Evolutionary conservation across 2,888 invertebrate genomes (phyloP).

Genomic region (Nemurella pictetii): DNA sequence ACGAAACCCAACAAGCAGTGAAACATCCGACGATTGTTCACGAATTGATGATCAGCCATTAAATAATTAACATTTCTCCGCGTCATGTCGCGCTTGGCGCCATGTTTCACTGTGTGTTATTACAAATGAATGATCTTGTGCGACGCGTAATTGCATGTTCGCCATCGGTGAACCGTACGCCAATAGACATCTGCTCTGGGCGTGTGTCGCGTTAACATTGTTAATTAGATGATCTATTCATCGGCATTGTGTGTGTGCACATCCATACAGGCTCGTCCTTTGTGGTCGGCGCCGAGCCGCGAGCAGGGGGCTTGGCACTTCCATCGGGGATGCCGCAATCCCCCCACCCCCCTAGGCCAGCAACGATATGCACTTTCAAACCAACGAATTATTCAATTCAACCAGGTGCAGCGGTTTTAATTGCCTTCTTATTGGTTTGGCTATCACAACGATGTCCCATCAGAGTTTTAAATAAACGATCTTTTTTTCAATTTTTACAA

Average conservation of each 20-base stretch:
- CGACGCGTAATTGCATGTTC: background rate
- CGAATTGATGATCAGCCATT: background rate
- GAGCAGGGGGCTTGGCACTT: background rate
- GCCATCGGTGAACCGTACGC: background rate
- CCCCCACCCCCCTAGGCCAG: too few species aligned
- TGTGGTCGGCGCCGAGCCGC: background rate
- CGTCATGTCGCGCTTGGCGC: background rate
- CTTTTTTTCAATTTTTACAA: too few species aligned
- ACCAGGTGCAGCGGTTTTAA: too few species aligned
- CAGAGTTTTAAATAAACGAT: too few species aligned
- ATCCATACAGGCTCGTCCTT: background rate
- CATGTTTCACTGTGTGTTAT: background rate
- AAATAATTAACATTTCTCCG: background rate
- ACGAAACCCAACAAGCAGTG: too few species aligned
- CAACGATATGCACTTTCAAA: too few species aligned
- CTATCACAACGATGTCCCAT: too few species aligned
- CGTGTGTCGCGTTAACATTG: background rate
- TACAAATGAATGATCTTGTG: background rate
- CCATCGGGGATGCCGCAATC: too few species aligned
- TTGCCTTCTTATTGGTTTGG: too few species aligned
- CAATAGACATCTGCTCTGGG: background rate
- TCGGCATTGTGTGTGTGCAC: background rate
- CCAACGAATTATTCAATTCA: too few species aligned
- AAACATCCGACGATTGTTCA: background rate
- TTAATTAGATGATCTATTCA: background rate